phyloP scores from a whole-genome alignment of 1,140 invertebrate species.

The Dinoponera quadriceps region DNA sequence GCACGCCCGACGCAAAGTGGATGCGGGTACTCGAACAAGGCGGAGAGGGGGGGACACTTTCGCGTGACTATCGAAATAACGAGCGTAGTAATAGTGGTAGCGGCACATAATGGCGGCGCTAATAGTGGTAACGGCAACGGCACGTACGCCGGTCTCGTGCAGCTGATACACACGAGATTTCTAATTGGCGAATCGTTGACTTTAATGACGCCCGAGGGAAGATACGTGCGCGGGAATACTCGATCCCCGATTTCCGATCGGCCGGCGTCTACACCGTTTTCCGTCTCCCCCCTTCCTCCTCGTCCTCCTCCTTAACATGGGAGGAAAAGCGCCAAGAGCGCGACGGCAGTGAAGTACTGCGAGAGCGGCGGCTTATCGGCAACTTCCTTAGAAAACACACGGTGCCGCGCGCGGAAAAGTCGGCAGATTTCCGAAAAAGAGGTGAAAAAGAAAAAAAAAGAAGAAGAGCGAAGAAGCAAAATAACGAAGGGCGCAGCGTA shows the following conservation, averaged over 20 bases:
- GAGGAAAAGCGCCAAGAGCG: too few species aligned
- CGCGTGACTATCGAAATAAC: conserved; percentile 70
- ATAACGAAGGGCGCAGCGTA: too few species aligned
- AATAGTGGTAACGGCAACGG: conserved; percentile 57
- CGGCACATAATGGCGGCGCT: conserved; percentile 60
- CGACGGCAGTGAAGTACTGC: background rate
- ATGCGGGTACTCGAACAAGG: conserved; percentile 49
- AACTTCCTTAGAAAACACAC: background rate
- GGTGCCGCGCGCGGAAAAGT: background rate
- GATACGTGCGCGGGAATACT: conserved; percentile 58
- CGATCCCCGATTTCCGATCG: conserved; percentile 58
- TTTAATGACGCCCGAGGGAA: conserved; percentile 63
- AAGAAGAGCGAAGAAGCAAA: background rate
- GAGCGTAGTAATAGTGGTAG: conserved; percentile 62
- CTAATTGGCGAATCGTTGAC: conserved; percentile 72
- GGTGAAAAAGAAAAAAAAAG: background rate
- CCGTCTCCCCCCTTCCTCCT: background rate
- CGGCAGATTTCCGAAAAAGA: conserved; percentile 2
- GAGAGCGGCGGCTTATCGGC: background rate
- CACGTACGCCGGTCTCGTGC: conserved; percentile 50
- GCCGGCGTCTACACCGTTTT: conserved; percentile 38
- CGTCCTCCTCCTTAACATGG: too few species aligned
- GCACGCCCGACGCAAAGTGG: conserved; percentile 32
- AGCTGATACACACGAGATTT: conserved; percentile 64
- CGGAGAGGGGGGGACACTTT: conserved; percentile 1